Percentiles rank a stretch among this genome's conserved stretches.
phyloP scores from a whole-genome alignment of 2,888 invertebrate genomes.

The Schizaphis graminum region DNA sequence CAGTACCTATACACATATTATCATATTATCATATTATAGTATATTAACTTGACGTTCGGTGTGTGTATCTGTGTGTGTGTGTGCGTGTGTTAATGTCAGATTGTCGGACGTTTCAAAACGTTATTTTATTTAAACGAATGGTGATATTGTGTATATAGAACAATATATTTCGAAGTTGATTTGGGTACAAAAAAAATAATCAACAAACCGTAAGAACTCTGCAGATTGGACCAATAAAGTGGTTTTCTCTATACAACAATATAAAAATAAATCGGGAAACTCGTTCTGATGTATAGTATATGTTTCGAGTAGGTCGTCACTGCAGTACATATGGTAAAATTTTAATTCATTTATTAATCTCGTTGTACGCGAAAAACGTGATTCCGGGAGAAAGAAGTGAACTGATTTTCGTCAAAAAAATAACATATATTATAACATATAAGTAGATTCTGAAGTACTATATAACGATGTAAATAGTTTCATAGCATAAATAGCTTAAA shows the following conservation, averaged over 20 bases:
- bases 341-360: background rate
- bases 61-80: background rate
- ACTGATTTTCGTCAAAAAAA: background rate
- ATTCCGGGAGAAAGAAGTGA: background rate
- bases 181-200: background rate
- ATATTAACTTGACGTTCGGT: constrained; percentile 32
- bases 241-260: background rate
- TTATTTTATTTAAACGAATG: constrained; percentile 41
- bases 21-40: background rate
- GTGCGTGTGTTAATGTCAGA: constrained; percentile 5
- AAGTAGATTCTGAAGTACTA: too few relatives aligned
- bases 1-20: background rate
- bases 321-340: background rate
- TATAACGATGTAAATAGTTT: background rate
- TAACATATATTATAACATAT: background rate
- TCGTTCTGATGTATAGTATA: background rate
- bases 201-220: background rate
- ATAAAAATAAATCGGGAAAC: background rate
- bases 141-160: background rate
- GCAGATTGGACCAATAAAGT: background rate
- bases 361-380: background rate
- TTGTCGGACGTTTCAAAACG: constrained; percentile 37
- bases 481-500: background rate
- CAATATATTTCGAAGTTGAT: background rate
- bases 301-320: background rate